Base-by-base conservation (phyloP, 23 tunicate genomes). In the Diplosoma virens region DNA sequence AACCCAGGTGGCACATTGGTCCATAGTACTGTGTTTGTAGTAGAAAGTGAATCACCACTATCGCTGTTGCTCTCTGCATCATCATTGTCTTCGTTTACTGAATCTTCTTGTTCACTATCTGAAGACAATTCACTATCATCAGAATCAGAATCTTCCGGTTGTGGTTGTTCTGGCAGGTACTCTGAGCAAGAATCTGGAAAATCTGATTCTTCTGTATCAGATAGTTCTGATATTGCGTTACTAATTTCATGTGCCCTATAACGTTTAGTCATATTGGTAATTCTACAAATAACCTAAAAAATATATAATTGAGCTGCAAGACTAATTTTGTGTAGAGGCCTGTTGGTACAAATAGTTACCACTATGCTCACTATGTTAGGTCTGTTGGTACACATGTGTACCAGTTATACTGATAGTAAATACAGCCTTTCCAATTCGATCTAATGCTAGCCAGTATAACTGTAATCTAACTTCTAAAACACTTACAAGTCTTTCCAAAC, bases 321-420 rank as follows among this genome's bases (percentile, higher is more conserved):
- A 68, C 75, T 35, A 65, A 23, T 25, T 27, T 7, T 68, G 17
- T 68, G 75, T 35, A 68, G 75, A 68, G 55, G 75, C 55, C 75
- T 68, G 75, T 11, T 68, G 75, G 75, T 68, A 68, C 75, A 68
- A 68, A 68, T 35, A 68, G 75, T 33, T 68, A 68, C 75, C 75
- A 37, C 14, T 21, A 37, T 68, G 75, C 75, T 68, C 69, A 29
- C n/a, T n/a, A 27, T 29, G 35, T 68, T 6, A 68, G 24, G 75
- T 35, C 75, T 68, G 75, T 68, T 68, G 75, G 75, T 68, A 33
- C 75, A 68, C 56, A 68, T 68, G 24, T 34, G 75, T 35, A 35
- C 75, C 75, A 23, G 71, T 20, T 11, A 55, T 20, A 55, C 24
- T 29, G 35, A 28, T 61, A 29, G 69, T 5, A 9, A 26, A 61